Percentiles rank a stretch among this genome's conserved stretches.
phyloP scores from a whole-genome alignment of 1,140 invertebrate genomes.

The Achatina immaculata region DNA sequence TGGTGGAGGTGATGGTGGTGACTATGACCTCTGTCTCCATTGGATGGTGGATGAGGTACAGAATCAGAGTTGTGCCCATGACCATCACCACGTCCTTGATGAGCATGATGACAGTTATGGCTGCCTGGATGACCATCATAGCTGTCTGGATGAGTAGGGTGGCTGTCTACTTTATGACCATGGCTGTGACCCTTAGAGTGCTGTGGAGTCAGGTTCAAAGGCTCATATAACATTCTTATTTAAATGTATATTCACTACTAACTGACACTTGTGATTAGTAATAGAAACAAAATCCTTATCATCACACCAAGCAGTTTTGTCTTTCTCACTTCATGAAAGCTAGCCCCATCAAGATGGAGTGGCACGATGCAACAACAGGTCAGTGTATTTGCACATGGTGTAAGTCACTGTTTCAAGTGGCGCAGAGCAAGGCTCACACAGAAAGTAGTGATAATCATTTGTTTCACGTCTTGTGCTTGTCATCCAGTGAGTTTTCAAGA shows the following conservation, averaged over 20 bases:
- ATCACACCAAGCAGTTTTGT: too few relatives aligned
- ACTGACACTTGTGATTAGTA: background rate
- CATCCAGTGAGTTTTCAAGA: too few relatives aligned
- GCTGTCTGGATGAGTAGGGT: background rate
- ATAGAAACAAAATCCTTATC: too few relatives aligned
- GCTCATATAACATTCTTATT: background rate
- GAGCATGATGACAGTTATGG: conserved; percentile 9
- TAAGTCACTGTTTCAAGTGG: too few relatives aligned
- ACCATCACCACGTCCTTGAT: conserved; percentile 18
- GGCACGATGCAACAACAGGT: too few relatives aligned
- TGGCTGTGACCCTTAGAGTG: conserved; percentile 31
- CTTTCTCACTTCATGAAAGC: too few relatives aligned
- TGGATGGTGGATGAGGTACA: background rate
- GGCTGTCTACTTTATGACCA: conserved; percentile 27
- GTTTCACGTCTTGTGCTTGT: too few relatives aligned
- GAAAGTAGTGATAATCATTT: too few relatives aligned
- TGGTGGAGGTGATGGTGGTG: conserved; percentile 45
- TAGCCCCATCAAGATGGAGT: too few relatives aligned
- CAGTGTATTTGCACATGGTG: too few relatives aligned
- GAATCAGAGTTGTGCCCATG: background rate
- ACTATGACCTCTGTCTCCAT: conserved; percentile 29
- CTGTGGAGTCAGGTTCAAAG: background rate
- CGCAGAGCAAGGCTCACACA: too few relatives aligned
- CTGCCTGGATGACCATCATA: conserved; percentile 26
- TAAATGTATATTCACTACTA: background rate